A percentile compares a stretch with the other conserved stretches of the same genome.
These are phyloP conservation scores for Eulemur coronatus DNA, from an alignment of 2,797 vertebrate species.

Conservation along the genomic window DNA sequence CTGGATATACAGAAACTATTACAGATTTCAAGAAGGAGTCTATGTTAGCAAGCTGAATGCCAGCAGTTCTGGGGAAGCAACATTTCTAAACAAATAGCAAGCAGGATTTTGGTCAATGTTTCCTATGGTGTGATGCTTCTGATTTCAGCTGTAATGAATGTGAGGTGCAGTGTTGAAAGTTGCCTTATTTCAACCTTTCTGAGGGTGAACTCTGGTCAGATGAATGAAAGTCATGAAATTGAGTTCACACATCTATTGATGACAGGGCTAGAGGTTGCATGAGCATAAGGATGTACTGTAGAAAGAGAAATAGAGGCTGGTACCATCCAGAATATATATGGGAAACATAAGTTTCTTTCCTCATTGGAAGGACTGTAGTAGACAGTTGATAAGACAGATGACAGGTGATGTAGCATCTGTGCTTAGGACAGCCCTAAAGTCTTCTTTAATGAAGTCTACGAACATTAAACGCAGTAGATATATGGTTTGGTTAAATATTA, in stretches of 20 bases:
- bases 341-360: background rate
- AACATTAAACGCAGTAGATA: background rate
- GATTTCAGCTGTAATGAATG: constrained; percentile 27
- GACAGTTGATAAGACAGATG: background rate
- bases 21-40: constrained; percentile 2
- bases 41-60: background rate
- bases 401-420: background rate
- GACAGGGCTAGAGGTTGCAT: background rate
- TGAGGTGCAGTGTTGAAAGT: constrained; percentile 36
- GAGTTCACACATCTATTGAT: constrained; percentile 20
- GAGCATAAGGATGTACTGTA: background rate
- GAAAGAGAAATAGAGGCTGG: background rate
- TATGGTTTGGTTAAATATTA: background rate
- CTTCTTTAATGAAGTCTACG: background rate
- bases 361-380: background rate
- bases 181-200: constrained; percentile 55
- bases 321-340: background rate
- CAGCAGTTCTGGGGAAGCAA: constrained; percentile 23
- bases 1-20: background rate
- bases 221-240: constrained; percentile 23
- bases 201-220: background rate
- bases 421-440: background rate
- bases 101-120: constrained; percentile 25
- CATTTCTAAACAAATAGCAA: constrained; percentile 51
- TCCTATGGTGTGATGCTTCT: constrained; percentile 47